Percentiles rank a stretch among this genome's conserved stretches.
Evolutionary conservation across 1,140 invertebrate genomes (phyloP).

Genomic region (Cotesia chilonis): DNA sequence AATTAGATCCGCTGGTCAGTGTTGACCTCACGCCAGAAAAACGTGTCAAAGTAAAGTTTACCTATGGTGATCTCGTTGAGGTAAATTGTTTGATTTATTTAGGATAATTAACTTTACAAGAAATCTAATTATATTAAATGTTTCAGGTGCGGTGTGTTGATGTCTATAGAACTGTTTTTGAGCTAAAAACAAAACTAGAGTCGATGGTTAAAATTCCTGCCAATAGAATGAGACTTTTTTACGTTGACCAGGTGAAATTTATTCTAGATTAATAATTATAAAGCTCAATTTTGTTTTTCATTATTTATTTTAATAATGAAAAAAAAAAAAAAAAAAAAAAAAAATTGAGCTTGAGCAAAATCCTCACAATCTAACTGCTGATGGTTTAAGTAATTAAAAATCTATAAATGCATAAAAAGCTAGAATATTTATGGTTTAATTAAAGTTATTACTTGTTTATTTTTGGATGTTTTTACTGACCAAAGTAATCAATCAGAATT

Average conservation of each 20-base stretch:
- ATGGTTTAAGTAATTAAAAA: too few relatives aligned
- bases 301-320: neutral
- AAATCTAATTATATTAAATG: neutral
- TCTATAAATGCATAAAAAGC: too few relatives aligned
- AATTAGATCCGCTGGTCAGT: conserved; percentile 85
- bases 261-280: conserved; percentile 20
- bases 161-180: conserved; percentile 79
- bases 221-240: conserved; percentile 85
- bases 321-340: too few relatives aligned
- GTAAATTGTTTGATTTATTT: conserved; percentile 51
- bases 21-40: conserved; percentile 87
- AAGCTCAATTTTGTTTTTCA: conserved; percentile 1
- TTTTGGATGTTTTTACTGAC: too few relatives aligned
- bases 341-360: too few relatives aligned
- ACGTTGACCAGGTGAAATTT: conserved; percentile 75
- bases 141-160: conserved; percentile 73
- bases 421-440: too few relatives aligned
- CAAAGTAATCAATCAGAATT: too few relatives aligned
- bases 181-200: conserved; percentile 82
- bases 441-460: too few relatives aligned
- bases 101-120: neutral
- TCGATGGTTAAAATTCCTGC: conserved; percentile 80
- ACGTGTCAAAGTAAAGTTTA: conserved; percentile 84
- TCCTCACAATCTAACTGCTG: too few relatives aligned
- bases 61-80: conserved; percentile 78